phyloP scores from a whole-genome alignment of 1,140 invertebrate genomes.

The Lordiphosa clarofinis region DNA sequence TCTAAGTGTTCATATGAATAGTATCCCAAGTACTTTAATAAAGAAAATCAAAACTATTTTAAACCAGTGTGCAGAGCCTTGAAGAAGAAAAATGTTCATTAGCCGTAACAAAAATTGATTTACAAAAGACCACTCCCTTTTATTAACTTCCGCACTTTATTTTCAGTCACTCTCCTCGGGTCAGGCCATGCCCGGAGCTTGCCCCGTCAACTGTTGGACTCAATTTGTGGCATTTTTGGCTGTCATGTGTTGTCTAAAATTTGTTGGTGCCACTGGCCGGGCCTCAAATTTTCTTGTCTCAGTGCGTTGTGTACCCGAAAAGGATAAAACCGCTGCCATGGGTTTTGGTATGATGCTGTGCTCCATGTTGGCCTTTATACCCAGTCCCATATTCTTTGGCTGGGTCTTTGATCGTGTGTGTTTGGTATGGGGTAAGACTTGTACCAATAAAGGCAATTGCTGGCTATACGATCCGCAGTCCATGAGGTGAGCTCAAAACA shows the following conservation, averaged over 20 bases:
- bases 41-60: too few relatives aligned
- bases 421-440: constrained; percentile 88
- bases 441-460: constrained; percentile 86
- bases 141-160: too few relatives aligned
- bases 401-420: constrained; percentile 86
- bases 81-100: too few relatives aligned
- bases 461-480: constrained; percentile 86
- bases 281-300: constrained; percentile 86
- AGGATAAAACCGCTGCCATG: constrained; percentile 87
- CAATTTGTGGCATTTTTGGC: constrained; percentile 85
- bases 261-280: constrained; percentile 84
- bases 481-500: constrained; percentile 81
- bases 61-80: too few relatives aligned
- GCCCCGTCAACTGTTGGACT: constrained; percentile 84
- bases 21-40: too few relatives aligned
- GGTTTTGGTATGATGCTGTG: constrained; percentile 85
- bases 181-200: constrained; percentile 83
- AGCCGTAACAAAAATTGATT: too few relatives aligned
- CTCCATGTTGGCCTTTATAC: constrained; percentile 86
- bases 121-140: too few relatives aligned
- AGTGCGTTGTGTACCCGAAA: constrained; percentile 86
- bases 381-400: constrained; percentile 87
- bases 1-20: too few relatives aligned
- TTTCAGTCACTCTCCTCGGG: constrained; percentile 66
- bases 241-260: constrained; percentile 85